Evolutionary conservation across 1,140 invertebrate genomes (phyloP).

Genomic region (Druon quercuslanigerum): DNA sequence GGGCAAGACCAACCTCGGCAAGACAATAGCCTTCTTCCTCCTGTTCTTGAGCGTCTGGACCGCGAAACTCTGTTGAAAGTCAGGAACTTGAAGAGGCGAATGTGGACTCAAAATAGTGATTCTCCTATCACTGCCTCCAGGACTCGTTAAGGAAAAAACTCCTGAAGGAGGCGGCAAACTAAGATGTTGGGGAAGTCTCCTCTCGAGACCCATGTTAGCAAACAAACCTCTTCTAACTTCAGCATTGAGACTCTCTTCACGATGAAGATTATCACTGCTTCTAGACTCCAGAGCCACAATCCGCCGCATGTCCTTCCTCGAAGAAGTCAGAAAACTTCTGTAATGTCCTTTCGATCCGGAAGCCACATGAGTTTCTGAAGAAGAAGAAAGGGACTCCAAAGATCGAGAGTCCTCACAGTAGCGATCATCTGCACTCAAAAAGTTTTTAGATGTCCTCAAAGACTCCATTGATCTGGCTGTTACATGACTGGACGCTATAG

Average conservation of each 20-base stretch:
- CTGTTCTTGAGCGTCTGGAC: constrained; percentile 78
- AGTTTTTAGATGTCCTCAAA: constrained; percentile 66
- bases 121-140: constrained; percentile 77
- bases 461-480: constrained; percentile 82
- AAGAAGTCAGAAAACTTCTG: constrained; percentile 78
- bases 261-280: constrained; percentile 76
- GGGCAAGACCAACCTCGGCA: constrained; percentile 85
- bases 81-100: constrained; percentile 79
- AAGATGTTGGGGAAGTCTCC: constrained; percentile 80
- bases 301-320: constrained; percentile 80
- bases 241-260: constrained; percentile 79
- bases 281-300: constrained; percentile 75
- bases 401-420: constrained; percentile 70
- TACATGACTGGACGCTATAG: constrained; percentile 75
- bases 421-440: constrained; percentile 67
- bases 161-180: constrained; percentile 81
- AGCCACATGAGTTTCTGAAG: constrained; percentile 74
- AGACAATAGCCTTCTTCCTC: constrained; percentile 83
- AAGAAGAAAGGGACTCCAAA: constrained; percentile 65
- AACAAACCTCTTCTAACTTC: constrained; percentile 81
- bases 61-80: constrained; percentile 79
- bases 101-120: constrained; percentile 86
- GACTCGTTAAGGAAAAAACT: constrained; percentile 74
- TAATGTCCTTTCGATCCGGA: constrained; percentile 71
- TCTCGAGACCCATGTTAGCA: constrained; percentile 78